Conservation (phyloP, 2,113 vertebrate species). For the Sceloporus undulatus region DNA sequence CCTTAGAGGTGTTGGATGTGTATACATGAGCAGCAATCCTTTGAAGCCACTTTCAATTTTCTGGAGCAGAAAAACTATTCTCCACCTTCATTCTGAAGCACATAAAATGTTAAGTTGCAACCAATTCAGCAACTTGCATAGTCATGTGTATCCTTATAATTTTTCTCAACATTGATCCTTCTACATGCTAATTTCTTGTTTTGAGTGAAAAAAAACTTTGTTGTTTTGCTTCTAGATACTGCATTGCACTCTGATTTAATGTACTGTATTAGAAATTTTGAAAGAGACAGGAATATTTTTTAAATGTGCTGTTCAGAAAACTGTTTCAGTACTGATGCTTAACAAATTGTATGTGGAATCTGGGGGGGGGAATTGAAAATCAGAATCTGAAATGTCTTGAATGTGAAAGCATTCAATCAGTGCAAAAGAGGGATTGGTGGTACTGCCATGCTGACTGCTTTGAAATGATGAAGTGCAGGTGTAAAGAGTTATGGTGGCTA, state of each 20-base stretch:
- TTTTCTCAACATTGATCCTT: neutral
- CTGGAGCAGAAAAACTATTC: neutral
- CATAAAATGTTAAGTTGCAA: neutral
- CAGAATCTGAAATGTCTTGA: neutral
- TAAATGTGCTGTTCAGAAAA: neutral
- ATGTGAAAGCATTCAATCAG: neutral
- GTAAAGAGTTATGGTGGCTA: neutral
- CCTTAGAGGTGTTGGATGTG: too few species aligned
- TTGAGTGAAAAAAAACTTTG: neutral
- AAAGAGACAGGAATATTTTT: neutral
- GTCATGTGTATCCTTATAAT: neutral
- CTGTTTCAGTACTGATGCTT: neutral
- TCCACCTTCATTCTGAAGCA: neutral
- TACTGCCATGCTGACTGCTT: neutral
- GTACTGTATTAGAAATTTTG: neutral
- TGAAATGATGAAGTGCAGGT: neutral
- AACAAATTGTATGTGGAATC: neutral
- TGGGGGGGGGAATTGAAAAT: too few species aligned
- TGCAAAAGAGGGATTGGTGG: neutral
- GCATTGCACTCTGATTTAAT: neutral
- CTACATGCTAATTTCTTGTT: neutral
- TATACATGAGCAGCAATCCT: neutral
- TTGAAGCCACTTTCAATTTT: neutral
- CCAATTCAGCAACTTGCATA: conserved; percentile 17
- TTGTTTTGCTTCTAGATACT: neutral